Conservation (phyloP, 2,888 invertebrate species). For the Apamea monoglypha region DNA sequence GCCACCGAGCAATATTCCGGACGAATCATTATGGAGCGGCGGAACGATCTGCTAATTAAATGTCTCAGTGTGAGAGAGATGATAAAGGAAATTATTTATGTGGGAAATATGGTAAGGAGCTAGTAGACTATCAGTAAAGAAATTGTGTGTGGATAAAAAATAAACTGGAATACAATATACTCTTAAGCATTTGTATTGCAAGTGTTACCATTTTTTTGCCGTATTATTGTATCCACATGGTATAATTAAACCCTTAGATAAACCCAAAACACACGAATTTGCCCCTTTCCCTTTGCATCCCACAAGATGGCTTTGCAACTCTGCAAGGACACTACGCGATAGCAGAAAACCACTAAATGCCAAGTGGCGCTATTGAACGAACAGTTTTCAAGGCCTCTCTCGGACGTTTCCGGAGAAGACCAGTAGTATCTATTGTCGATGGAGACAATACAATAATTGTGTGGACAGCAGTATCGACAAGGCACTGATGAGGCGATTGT, state of each 20-base stretch:
- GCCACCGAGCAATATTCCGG: constrained; percentile 46
- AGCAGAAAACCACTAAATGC: constrained; percentile 10
- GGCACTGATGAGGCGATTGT: constrained; percentile 44
- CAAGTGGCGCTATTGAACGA: constrained; percentile 12
- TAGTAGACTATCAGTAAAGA: not conserved
- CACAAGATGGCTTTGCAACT: not conserved
- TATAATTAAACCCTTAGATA: not conserved
- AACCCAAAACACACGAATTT: not conserved
- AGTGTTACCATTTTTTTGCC: too few relatives aligned
- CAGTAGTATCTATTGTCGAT: constrained; percentile 28
- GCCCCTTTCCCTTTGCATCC: too few relatives aligned
- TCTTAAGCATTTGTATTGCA: too few relatives aligned
- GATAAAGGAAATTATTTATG: not conserved
- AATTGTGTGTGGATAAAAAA: not conserved
- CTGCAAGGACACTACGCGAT: not conserved
- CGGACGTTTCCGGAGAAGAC: constrained; percentile 36
- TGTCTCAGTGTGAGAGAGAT: constrained; percentile 19
- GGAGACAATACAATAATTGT: constrained; percentile 39
- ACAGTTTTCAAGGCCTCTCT: constrained; percentile 32
- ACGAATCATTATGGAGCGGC: constrained; percentile 23
- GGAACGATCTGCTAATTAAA: constrained; percentile 42
- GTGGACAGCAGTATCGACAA: constrained; percentile 29
- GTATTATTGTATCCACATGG: too few relatives aligned
- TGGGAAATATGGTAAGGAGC: not conserved
- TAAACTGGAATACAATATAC: too few relatives aligned